phyloP scores from a whole-genome alignment of 1,140 invertebrate species.

The Sitodiplosis mosellana region DNA sequence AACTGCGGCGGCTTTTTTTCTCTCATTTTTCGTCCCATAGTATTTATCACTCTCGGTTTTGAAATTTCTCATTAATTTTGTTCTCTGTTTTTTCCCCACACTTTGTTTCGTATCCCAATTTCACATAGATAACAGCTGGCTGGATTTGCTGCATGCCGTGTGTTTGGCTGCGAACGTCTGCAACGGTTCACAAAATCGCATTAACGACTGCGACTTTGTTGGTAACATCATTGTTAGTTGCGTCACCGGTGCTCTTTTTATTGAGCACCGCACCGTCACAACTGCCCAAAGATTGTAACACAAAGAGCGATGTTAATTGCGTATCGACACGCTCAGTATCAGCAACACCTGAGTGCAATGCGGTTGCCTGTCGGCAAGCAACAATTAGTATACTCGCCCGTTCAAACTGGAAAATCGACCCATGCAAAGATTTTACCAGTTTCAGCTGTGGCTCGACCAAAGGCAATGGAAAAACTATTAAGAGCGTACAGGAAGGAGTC shows the following conservation, averaged over 20 bases:
- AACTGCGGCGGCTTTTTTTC: no score
- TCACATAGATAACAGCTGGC: constrained; percentile 8
- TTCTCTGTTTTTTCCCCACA: no score
- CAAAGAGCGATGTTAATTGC: constrained; percentile 23
- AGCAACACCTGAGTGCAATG: constrained; percentile 18
- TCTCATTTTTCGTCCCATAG: no score
- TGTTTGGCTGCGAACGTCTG: constrained; percentile 34
- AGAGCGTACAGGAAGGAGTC: constrained; percentile 21
- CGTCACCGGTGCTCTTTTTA: constrained; percentile 38
- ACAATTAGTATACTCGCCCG: constrained; percentile 20
- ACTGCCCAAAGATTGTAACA: constrained; percentile 28
- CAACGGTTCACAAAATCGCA: constrained; percentile 38
- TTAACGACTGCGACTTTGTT: constrained; percentile 36
- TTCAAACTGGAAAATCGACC: constrained; percentile 25
- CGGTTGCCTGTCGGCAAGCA: constrained; percentile 17
- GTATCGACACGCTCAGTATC: constrained; percentile 12
- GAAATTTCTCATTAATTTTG: no score
- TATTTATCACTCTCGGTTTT: no score
- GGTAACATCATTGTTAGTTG: constrained; percentile 37
- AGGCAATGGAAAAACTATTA: constrained; percentile 18
- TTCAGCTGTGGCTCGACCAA: constrained; percentile 29
- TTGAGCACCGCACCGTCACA: constrained; percentile 36
- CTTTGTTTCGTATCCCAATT: no score
- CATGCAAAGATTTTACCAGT: constrained; percentile 40
- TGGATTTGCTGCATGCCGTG: constrained; percentile 41